Conservation (phyloP, 1,140 invertebrate species). For the Diorhabda carinulata region DNA sequence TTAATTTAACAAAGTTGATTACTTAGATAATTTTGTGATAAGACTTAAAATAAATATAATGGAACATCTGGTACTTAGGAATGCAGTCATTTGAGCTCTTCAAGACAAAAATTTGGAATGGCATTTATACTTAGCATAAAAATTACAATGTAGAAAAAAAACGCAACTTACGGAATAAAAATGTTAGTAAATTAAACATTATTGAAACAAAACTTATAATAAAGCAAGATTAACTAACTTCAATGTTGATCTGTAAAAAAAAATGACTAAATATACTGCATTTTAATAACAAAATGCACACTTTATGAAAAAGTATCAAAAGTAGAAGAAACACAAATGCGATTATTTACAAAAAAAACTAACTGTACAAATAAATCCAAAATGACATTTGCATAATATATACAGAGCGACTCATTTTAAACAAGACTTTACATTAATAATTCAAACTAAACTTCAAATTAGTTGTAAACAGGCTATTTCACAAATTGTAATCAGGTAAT, state of each 20-base stretch:
- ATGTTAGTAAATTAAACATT: constrained; percentile 31
- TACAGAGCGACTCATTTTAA: too few species aligned
- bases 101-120: constrained; percentile 32
- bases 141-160: constrained; percentile 11
- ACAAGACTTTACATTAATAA: too few species aligned
- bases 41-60: background rate
- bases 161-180: constrained; percentile 12
- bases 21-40: too few species aligned
- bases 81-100: constrained; percentile 32
- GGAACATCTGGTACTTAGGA: constrained; percentile 13
- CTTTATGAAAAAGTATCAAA: background rate
- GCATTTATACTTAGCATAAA: constrained; percentile 10
- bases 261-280: background rate
- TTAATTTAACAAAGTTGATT: too few species aligned
- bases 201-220: constrained; percentile 21
- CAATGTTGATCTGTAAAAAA: background rate
- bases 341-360: constrained; percentile 5
- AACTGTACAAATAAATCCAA: background rate
- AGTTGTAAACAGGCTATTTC: too few species aligned
- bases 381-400: too few species aligned
- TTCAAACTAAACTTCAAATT: too few species aligned
- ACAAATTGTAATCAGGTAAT: too few species aligned
- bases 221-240: constrained; percentile 21
- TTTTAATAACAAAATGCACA: background rate
- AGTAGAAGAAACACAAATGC: background rate